Percentiles rank a stretch among this genome's conserved stretches.
These are phyloP conservation scores for Linepithema humile DNA, from an alignment of 1,140 invertebrate species.

Conservation along the genomic window DNA sequence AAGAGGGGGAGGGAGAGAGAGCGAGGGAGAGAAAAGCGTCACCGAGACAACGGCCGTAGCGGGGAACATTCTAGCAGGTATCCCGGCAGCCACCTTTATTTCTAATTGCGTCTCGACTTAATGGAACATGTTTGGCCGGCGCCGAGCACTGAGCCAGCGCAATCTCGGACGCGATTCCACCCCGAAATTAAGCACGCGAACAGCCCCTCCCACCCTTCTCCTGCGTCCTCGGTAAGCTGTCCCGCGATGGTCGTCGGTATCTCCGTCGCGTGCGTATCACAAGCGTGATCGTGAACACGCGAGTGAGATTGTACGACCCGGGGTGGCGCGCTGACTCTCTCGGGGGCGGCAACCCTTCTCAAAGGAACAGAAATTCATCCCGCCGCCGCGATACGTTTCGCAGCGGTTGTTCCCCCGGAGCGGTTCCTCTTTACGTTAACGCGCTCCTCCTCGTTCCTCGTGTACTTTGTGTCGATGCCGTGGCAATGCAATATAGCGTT, in stretches of 20 bases:
- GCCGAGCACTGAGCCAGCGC: slow-evolving; percentile 53
- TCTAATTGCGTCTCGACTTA: slow-evolving; percentile 78
- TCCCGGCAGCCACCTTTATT: slow-evolving; percentile 71
- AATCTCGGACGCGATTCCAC: slow-evolving; percentile 65
- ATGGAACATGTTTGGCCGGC: slow-evolving; percentile 72
- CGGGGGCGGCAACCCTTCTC: slow-evolving; percentile 9
- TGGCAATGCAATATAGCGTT: slow-evolving; percentile 39
- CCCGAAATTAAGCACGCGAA: slow-evolving; percentile 62
- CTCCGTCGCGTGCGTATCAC: slow-evolving; percentile 45
- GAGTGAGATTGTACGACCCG: neutral
- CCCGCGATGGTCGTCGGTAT: neutral
- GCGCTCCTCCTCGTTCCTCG: slow-evolving; percentile 35
- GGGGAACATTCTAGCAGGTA: slow-evolving; percentile 59
- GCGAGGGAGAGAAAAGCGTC: slow-evolving; percentile 3
- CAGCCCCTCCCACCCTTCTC: slow-evolving; percentile 12
- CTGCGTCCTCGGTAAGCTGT: neutral
- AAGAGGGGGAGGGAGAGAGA: neutral
- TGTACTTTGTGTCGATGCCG: slow-evolving; percentile 50
- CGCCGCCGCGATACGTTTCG: slow-evolving; percentile 37
- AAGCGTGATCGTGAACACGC: slow-evolving; percentile 29
- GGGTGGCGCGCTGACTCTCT: neutral
- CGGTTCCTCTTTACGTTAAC: slow-evolving; percentile 56
- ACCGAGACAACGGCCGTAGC: slow-evolving; percentile 20
- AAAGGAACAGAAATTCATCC: slow-evolving; percentile 55
- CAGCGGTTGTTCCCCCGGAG: slow-evolving; percentile 46